Base-by-base conservation (phyloP, 1,140 invertebrate genomes). In the Chironomus striatipennis region DNA sequence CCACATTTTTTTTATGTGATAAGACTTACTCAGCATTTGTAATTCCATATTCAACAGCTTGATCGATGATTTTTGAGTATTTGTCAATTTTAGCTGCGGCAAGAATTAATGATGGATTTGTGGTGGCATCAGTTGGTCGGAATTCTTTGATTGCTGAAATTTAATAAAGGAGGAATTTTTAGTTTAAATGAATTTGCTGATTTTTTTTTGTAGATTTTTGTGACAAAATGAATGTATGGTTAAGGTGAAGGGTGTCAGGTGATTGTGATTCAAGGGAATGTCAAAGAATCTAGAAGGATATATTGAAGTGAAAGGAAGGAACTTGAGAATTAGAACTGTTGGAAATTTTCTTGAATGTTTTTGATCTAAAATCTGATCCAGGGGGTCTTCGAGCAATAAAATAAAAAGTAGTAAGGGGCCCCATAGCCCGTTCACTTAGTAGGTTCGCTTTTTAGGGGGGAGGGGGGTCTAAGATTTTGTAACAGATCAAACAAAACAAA, bases 111-210 rank as follows among this genome's bases (percentile, higher is more conserved):
- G 97, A 98, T 8, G 98, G 98, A 85, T 99, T 99, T 20, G 98
- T 99, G 0, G 98, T 99, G 15, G 97, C 97, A 92, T 99, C 98
- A n/a, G 95, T 98, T 10, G 98, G 98, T 81, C 96, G 93, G 84
- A 97, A 99, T 77, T 93, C 90, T 82, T 96, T 92, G 89, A 99
- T 98, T 3, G 94, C 97, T 98, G 80, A 77, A 86, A 84, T n/a
- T n/a, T 75, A 43, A 77, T 75, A 65, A 77, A 73, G 47, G 7
- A 78, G 24, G 74, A 76, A 2, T 34, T 34, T 34, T 34, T 34
- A 2, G 24, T 34, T 34, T n/a, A n/a, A n/a, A n/a, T n/a, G 5
- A 34, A 34, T 43, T 42, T 75, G 43, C 76, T 10, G 15, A 47
- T 8, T 4, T 47, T 47, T 47, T 47, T 47, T 47, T 47, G 43